phyloP scores from a whole-genome alignment of 2,797 vertebrate genomes.

The Pteronotus mesoamericanus region DNA sequence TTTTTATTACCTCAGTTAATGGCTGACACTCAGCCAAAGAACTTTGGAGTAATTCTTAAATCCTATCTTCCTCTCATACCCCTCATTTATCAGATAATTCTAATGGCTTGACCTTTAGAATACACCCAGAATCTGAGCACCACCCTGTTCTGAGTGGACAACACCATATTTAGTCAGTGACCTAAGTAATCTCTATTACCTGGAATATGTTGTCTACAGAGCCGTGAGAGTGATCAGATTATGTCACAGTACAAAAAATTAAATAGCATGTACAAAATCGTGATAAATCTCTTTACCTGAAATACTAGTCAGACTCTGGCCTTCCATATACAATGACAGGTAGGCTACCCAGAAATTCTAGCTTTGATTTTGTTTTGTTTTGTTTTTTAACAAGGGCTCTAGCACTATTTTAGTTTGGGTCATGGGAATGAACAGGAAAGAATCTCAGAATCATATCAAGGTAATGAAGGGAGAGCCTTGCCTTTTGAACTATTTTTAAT shows the following conservation, averaged over 20 bases:
- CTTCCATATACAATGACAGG: neutral
- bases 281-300: neutral
- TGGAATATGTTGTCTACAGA: neutral
- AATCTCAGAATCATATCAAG: neutral
- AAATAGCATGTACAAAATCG: neutral
- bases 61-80: neutral
- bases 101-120: neutral
- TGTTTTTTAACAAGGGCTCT: neutral
- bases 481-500: conserved; percentile 36
- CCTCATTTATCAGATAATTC: neutral
- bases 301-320: neutral
- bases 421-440: conserved; percentile 3
- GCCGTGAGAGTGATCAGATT: neutral
- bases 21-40: neutral
- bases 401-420: neutral
- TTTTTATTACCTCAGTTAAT: neutral
- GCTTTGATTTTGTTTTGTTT: neutral
- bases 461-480: neutral
- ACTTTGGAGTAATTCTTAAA: neutral
- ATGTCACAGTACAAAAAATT: neutral
- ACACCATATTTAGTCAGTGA: neutral
- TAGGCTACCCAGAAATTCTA: neutral
- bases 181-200: neutral
- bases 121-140: neutral
- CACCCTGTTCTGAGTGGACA: neutral